Evolutionary conservation across 2,888 invertebrate species (phyloP).

Genomic region (Pristionchus exspectatus): DNA sequence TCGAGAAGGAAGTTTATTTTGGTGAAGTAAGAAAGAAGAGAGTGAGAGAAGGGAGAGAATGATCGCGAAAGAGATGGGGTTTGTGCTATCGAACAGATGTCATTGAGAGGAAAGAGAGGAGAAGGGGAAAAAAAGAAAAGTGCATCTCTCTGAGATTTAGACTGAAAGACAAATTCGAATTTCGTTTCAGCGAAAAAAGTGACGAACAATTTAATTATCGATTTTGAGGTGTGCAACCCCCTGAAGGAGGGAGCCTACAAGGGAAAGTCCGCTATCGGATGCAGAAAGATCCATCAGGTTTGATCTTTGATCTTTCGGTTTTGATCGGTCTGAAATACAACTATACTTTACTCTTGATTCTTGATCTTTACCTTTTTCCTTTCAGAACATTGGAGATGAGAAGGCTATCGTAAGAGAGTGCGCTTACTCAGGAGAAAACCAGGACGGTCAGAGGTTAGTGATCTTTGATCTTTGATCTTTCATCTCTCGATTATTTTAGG

Average conservation of each 20-base stretch:
- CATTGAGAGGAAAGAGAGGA: slow-evolving; percentile 18
- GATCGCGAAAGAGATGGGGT: neutral
- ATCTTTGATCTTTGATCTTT: slow-evolving; percentile 2
- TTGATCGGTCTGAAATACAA: neutral
- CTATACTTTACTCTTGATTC: neutral
- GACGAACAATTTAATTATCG: neutral
- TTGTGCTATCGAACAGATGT: slow-evolving; percentile 38
- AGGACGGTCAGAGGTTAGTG: slow-evolving; percentile 61
- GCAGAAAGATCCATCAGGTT: slow-evolving; percentile 76
- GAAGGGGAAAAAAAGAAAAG: neutral
- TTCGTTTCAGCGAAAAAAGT: neutral
- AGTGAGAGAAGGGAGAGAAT: neutral
- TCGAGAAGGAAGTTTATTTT: slow-evolving; percentile 22
- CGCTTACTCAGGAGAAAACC: slow-evolving; percentile 74
- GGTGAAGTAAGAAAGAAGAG: neutral
- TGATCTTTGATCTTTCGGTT: neutral
- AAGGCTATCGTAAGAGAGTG: slow-evolving; percentile 72
- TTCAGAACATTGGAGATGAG: slow-evolving; percentile 69
- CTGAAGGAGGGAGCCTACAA: slow-evolving; percentile 67
- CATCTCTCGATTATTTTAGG: slow-evolving; percentile 55
- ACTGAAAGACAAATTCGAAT: neutral
- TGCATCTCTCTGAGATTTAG: neutral
- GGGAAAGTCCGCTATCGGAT: slow-evolving; percentile 68
- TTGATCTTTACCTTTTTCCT: neutral
- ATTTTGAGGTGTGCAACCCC: slow-evolving; percentile 64